These are phyloP conservation scores for Resseliella maxima DNA, from an alignment of 2,888 invertebrate species.

Conservation along the genomic window DNA sequence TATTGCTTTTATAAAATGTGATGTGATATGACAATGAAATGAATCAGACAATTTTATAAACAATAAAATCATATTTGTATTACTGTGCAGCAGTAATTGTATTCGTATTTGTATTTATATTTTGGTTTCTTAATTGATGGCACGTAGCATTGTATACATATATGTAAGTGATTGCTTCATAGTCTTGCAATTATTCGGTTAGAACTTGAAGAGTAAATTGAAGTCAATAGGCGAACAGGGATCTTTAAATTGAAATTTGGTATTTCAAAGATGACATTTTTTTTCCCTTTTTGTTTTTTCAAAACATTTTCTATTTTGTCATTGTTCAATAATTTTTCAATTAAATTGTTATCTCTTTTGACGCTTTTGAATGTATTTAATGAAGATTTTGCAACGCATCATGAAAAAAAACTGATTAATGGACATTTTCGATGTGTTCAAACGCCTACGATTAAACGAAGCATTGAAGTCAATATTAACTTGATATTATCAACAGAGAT, in stretches of 20 bases:
- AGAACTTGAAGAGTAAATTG: neutral
- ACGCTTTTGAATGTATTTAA: neutral
- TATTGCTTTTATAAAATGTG: neutral
- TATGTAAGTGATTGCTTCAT: neutral
- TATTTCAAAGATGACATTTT: neutral
- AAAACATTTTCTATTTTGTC: neutral
- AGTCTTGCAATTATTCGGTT: neutral
- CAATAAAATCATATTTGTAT: slow-evolving; percentile 6
- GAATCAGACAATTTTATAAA: slow-evolving; percentile 11
- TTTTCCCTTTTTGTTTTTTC: too few species aligned
- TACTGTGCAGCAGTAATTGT: neutral
- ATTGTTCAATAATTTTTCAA: neutral
- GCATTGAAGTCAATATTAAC: slow-evolving; percentile 20
- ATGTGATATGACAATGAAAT: neutral
- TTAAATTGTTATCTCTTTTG: neutral
- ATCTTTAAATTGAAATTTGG: neutral
- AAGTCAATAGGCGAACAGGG: neutral
- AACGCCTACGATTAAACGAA: neutral
- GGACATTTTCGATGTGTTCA: neutral
- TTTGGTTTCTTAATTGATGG: neutral
- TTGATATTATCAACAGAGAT: neutral
- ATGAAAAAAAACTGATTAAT: neutral
- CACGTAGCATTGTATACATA: neutral
- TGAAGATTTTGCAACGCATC: neutral
- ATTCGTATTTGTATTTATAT: neutral